Conservation (phyloP, 2,888 invertebrate species). For the Ophraella communa region DNA sequence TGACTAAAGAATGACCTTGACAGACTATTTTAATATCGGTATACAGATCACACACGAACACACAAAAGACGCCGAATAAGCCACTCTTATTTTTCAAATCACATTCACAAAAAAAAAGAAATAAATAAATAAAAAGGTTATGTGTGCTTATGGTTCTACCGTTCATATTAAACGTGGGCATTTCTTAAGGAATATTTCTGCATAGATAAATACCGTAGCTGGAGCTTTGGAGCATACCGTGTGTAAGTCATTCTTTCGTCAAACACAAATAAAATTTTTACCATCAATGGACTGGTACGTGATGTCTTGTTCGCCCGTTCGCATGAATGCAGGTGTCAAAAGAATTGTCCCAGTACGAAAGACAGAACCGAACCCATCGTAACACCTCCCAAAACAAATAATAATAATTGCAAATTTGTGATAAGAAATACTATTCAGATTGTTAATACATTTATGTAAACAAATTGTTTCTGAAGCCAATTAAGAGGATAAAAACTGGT, state of each 20-base stretch:
- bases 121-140: not conserved
- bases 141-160: conserved; percentile 4
- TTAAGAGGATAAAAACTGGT: too few relatives aligned
- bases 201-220: conserved; percentile 21
- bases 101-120: conserved; percentile 15
- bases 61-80: conserved; percentile 11
- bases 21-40: conserved; percentile 6
- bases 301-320: conserved; percentile 22
- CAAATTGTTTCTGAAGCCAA: too few relatives aligned
- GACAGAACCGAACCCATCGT: conserved; percentile 7
- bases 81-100: conserved; percentile 15
- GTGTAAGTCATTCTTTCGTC: conserved; percentile 13
- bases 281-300: conserved; percentile 28
- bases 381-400: too few relatives aligned
- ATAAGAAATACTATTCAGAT: too few relatives aligned
- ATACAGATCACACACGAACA: conserved; percentile 10
- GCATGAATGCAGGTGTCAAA: conserved; percentile 30
- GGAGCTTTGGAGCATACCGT: conserved; percentile 14
- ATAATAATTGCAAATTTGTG: too few relatives aligned
- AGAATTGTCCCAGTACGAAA: conserved; percentile 11
- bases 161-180: conserved; percentile 21
- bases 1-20: conserved; percentile 21
- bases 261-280: conserved; percentile 28
- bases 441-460: too few relatives aligned
- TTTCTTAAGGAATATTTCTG: conserved; percentile 11